Base-by-base conservation (phyloP, 1,140 invertebrate species). In the Limonius californicus region DNA sequence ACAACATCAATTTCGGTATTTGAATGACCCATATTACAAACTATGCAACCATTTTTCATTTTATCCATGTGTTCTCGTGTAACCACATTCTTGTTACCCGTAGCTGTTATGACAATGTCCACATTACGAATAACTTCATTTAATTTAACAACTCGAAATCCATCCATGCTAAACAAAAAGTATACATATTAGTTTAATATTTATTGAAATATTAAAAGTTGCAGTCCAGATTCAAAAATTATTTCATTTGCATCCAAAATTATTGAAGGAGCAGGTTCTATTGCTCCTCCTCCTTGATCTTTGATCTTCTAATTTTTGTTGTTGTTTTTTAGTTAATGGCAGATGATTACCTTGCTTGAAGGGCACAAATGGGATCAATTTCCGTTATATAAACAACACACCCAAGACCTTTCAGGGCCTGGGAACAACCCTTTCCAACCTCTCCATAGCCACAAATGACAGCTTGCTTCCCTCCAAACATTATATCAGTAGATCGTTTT, bases 11-110 rank as follows among this genome's bases (percentile, higher is more conserved):
- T 95, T 84, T 98, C 96, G 14, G 94, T 98, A 79, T 98, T 98
- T 54, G 94, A 97, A 80, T 98, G 95, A 0, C 95, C 95, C 94
- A 98, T 98, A 80, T 98, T 98, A 79, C 95, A 97, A 0, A 98
- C 87, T 59, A 98, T 92, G 76, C 94, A 96, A 50, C 95, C 95
- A 74, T 92, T 96, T 81, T 97, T 97, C 91, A 98, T 93, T 71
- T 94, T 89, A 79, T 98, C 95, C 91, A 98, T 94, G 73, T 97
- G 92, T 68, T 95, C 92, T 11, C 95, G 83, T 6, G 90, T 94
- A 20, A 98, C 93, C 14, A 98, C 94, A 74, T 96, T 95, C 80
- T 98, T 98, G 77, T 97, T 98, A 30, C 95, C 95, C 6, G 95
- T 97, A 43, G 95, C 95, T 11, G 95, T 97, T 64, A 98, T 91